A percentile compares a stretch with the other conserved stretches of the same genome.
Conservation (phyloP, 2,888 invertebrate species). For the Lottia scabra region DNA sequence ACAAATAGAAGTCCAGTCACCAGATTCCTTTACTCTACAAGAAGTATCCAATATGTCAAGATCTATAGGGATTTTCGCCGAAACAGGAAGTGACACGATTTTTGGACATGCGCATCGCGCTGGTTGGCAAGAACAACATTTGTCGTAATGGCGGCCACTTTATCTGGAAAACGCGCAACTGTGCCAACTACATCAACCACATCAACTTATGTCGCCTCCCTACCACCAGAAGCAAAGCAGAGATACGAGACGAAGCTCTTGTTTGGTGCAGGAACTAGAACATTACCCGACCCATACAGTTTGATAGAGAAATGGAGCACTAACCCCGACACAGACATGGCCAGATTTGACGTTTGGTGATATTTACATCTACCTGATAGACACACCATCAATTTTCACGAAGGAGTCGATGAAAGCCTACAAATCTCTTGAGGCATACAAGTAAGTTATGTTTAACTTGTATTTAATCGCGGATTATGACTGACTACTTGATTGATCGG, state of each 20-base stretch:
- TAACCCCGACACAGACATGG: not conserved
- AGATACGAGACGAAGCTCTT: not conserved
- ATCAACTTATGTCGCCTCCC: not conserved
- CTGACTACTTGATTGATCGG: not conserved
- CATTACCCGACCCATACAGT: slow-evolving; percentile 10
- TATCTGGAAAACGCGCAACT: no score
- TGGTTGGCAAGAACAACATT: no score
- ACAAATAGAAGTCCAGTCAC: no score
- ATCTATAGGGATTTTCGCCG: no score
- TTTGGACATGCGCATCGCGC: no score
- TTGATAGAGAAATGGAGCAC: slow-evolving; percentile 11
- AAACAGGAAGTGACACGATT: no score
- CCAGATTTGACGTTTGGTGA: slow-evolving; percentile 11
- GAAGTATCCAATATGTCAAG: no score
- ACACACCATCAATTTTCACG: slow-evolving; percentile 13
- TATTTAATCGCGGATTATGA: no score
- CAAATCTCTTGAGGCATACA: slow-evolving; percentile 21
- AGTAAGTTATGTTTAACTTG: no score
- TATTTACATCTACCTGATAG: slow-evolving; percentile 11
- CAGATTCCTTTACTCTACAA: no score
- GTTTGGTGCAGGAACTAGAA: not conserved
- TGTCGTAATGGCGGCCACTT: no score
- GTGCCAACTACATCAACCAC: no score
- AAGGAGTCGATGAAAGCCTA: slow-evolving; percentile 18
- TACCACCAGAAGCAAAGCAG: not conserved